Evolutionary conservation across 2,888 invertebrate genomes (phyloP).

Genomic region (Epinotia demarniana): DNA sequence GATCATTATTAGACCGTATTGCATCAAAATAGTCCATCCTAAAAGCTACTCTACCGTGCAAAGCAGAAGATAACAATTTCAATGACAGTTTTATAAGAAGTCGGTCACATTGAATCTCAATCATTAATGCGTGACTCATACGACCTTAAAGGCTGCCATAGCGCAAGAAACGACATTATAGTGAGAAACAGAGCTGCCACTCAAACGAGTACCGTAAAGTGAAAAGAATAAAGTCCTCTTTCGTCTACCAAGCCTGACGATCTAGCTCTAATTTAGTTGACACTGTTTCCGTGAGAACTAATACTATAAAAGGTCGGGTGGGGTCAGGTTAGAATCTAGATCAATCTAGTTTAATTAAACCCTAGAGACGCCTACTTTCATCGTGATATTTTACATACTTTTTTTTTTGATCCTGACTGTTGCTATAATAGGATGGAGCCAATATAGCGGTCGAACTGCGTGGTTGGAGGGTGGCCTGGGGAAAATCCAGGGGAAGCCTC

Average conservation of each 20-base stretch:
- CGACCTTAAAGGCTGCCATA: not conserved
- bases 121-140: not conserved
- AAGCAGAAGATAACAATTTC: no score
- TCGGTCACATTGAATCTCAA: not conserved
- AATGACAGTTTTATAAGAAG: not conserved
- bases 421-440: no score
- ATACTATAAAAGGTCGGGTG: not conserved
- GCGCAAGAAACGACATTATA: constrained; percentile 16
- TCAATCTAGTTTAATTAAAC: not conserved
- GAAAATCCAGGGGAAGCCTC: no score
- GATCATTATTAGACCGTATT: not conserved
- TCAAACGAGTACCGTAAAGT: not conserved
- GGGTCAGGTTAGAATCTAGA: constrained; percentile 8
- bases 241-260: not conserved
- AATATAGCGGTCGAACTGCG: no score
- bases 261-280: constrained; percentile 1
- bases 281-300: constrained; percentile 6
- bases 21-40: no score
- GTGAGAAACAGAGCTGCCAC: constrained; percentile 3
- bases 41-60: no score
- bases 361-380: not conserved
- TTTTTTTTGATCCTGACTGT: no score
- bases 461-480: no score
- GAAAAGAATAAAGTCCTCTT: not conserved
- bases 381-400: no score